These are phyloP conservation scores for Oryzias woworae DNA, from an alignment of 2,113 vertebrate species.

Conservation along the genomic window DNA sequence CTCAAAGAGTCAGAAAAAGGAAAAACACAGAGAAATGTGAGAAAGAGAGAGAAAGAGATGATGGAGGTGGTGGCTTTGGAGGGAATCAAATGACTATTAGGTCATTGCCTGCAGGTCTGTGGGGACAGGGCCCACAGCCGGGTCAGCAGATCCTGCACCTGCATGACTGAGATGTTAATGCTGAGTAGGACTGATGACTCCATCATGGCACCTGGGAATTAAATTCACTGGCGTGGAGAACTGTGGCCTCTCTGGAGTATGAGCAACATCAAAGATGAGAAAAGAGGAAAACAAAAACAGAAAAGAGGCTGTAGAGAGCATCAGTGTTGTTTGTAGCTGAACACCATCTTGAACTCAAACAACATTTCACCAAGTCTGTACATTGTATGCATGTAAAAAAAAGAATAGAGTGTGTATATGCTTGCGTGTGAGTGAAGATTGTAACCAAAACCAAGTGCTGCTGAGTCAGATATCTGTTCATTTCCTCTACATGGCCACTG, in stretches of 20 bases:
- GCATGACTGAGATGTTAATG: conserved; percentile 48
- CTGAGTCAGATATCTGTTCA: conserved; percentile 70
- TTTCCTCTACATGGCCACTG: conserved; percentile 57
- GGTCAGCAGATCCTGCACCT: conserved; percentile 72
- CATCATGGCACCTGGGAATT: conserved; percentile 40
- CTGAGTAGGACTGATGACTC: conserved; percentile 62
- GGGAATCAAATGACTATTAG: conserved; percentile 62
- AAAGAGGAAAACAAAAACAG: conserved; percentile 6
- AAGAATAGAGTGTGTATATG: conserved; percentile 28
- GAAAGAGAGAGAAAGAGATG: conserved; percentile 15
- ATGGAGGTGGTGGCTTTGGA: conserved; percentile 10
- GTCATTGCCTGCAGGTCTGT: conserved; percentile 53
- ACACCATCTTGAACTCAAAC: conserved; percentile 15
- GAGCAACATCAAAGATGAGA: conserved; percentile 54
- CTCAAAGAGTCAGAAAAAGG: background rate
- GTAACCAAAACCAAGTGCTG: conserved; percentile 57
- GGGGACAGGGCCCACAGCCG: conserved; percentile 39
- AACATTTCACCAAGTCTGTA: conserved; percentile 47
- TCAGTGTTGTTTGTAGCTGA: conserved; percentile 34
- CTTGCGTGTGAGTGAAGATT: conserved; percentile 31
- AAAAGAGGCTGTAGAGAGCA: conserved; percentile 2
- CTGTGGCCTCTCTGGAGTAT: conserved; percentile 19
- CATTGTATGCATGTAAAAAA: conserved; percentile 40
- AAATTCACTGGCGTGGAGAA: conserved; percentile 35
- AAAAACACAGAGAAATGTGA: conserved; percentile 21